Evolutionary conservation across 2,113 vertebrate genomes (phyloP).

Genomic region (Carassius gibelio): DNA sequence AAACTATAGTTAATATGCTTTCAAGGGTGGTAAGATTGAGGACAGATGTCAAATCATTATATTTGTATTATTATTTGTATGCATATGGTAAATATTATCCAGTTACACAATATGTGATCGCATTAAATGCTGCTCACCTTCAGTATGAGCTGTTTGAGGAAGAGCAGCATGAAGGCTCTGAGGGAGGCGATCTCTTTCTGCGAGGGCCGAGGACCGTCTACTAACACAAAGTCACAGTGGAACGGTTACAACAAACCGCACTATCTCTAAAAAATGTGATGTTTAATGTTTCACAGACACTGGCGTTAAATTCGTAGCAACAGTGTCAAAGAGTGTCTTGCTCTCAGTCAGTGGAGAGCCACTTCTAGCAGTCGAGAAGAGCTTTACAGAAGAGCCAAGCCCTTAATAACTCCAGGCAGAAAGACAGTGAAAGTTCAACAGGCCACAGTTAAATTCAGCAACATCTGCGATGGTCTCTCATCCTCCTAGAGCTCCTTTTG

Average conservation of each 20-base stretch:
- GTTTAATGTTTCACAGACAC: neutral
- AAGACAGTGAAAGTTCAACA: neutral
- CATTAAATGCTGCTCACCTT: slow-evolving; percentile 79
- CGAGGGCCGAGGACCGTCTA: slow-evolving; percentile 92
- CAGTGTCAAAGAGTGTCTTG: neutral
- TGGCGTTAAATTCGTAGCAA: neutral
- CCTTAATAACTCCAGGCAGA: neutral
- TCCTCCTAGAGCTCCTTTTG: neutral
- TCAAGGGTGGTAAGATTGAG: neutral
- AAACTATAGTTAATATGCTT: too few relatives aligned
- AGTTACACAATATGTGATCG: slow-evolving; percentile 52
- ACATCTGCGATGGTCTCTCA: neutral
- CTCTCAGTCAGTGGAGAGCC: neutral
- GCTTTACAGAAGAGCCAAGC: neutral
- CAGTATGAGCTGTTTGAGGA: slow-evolving; percentile 95
- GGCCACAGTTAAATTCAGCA: neutral
- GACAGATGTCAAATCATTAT: neutral
- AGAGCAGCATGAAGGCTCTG: slow-evolving; percentile 95
- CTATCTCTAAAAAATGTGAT: neutral
- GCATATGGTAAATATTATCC: neutral
- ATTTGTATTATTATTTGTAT: neutral
- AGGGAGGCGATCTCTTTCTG: slow-evolving; percentile 95
- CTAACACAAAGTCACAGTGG: slow-evolving; percentile 56
- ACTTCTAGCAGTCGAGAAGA: neutral
- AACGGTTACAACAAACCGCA: slow-evolving; percentile 22